Base-by-base conservation (phyloP, 2,888 invertebrate genomes). In the Coleophora flavipennella region DNA sequence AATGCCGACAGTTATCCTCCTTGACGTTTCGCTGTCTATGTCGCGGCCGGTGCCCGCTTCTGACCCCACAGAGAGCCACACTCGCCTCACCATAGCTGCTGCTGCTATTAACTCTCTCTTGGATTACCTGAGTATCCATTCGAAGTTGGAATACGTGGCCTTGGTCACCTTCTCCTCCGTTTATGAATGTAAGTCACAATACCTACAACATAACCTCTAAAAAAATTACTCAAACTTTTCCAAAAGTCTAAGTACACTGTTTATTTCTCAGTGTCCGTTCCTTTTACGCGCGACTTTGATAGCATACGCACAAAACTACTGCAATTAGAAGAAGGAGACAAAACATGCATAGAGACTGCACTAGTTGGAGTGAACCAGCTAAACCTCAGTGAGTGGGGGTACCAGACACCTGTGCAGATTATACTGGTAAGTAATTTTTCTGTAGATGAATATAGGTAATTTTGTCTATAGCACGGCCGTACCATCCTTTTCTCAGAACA, bases 281-380 rank as follows among this genome's bases (percentile, higher is more conserved):
- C 92, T 12, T 98, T 97, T 60, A 97, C 97, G 0, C 86, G 97
- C 41, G 97, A 97, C 57, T 94, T 93, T 71, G 94, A 93, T 45
- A 80, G 85, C 27, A 91, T 97, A 45, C 90, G 92, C 51, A 85
- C 87, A 12, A 92, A 93, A 51, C 73, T 97, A 1, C 88, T 89
- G 45, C 90, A 89, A 43, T 79, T 96, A 7, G 94, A 95, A 46
- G 92, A 94, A 56, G 92, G 91, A 57, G 97, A 97, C 63, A 94
- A 94, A 69, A 94, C 96, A 0, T 92, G 92, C 58, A 87, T 96
- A 43, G 92, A 94, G 60, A 87, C 89, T 6, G 93, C 93, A 35
- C 79, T 97, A 2, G 88, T 90, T 55, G 94, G 93, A 13, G 90
- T 94, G 1, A 92, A 91, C 58, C 90, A 90, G 56, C 83, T 95